phyloP scores from a whole-genome alignment of 1,140 invertebrate species.

The Drosophila pachea region DNA sequence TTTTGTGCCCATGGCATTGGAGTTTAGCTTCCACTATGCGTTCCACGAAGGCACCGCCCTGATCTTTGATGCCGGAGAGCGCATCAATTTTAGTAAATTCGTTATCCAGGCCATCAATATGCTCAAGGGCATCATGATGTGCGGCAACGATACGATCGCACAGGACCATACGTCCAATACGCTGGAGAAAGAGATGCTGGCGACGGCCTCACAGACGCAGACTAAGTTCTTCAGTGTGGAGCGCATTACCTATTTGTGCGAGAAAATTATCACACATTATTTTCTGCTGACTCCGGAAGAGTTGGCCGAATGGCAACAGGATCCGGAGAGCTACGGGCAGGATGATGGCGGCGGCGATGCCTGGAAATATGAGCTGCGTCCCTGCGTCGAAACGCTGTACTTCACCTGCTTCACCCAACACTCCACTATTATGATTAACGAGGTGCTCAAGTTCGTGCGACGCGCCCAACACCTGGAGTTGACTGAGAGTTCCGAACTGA shows the following conservation, averaged over 20 bases:
- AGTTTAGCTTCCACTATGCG: conserved; percentile 91
- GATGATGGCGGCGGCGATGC: conserved; percentile 93
- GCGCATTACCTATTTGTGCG: conserved; percentile 87
- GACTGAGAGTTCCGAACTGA: conserved; percentile 84
- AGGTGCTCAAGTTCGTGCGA: conserved; percentile 87
- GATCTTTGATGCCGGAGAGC: conserved; percentile 87
- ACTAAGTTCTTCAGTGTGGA: conserved; percentile 86
- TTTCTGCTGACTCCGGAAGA: conserved; percentile 91
- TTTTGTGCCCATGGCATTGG: conserved; percentile 87
- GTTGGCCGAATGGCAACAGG: conserved; percentile 91
- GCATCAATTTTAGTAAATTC: conserved; percentile 78
- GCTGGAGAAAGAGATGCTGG: conserved; percentile 52
- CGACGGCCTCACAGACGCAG: conserved; percentile 70
- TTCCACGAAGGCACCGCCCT: conserved; percentile 85
- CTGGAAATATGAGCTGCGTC: conserved; percentile 94
- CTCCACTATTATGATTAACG: conserved; percentile 84
- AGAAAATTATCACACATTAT: conserved; percentile 91
- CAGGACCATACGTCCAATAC: conserved; percentile 17
- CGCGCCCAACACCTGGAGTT: conserved; percentile 82
- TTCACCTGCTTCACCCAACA: conserved; percentile 91
- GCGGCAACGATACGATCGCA: conserved; percentile 79
- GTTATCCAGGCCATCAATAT: conserved; percentile 84
- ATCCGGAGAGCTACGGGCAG: conserved; percentile 93
- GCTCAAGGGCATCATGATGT: conserved; percentile 90
- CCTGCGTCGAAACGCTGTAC: conserved; percentile 93